Conservation (phyloP, 92 coral and sea anemone genomes). For the Metridium senile region DNA sequence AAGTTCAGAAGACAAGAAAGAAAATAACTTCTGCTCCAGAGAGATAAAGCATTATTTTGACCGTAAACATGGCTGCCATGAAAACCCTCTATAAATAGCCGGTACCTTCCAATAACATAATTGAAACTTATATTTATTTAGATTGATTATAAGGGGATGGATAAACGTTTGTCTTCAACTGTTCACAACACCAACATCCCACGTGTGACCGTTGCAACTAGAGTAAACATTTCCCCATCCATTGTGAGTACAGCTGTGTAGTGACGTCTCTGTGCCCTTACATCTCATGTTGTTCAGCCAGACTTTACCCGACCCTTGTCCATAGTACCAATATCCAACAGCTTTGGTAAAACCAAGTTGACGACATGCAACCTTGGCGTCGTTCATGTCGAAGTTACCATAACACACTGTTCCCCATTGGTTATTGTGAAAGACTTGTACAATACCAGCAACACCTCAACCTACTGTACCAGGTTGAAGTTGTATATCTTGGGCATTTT, state of each 20-base stretch:
- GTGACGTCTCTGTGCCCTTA: not conserved
- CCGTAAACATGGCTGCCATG: too few species aligned
- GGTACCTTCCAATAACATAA: too few species aligned
- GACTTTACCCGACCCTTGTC: not conserved
- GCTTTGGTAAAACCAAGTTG: not conserved
- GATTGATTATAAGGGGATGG: too few species aligned
- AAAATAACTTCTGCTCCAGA: too few species aligned
- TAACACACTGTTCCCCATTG: conserved; percentile 11
- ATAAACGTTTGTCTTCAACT: too few species aligned
- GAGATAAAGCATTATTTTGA: too few species aligned
- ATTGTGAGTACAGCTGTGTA: not conserved
- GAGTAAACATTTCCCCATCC: not conserved
- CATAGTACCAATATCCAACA: not conserved
- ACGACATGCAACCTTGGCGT: conserved; percentile 6
- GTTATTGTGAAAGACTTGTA: not conserved
- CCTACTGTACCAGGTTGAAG: not conserved
- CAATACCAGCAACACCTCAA: not conserved
- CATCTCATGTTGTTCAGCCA: not conserved
- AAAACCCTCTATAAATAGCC: too few species aligned
- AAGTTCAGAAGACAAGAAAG: too few species aligned
- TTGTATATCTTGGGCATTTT: not conserved
- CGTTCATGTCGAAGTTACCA: not conserved
- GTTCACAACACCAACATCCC: conserved; percentile 3
- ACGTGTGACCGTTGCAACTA: not conserved
- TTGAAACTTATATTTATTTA: too few species aligned